A percentile compares a stretch with the other conserved stretches of the same genome.
These are phyloP conservation scores for Clupea harengus DNA, from an alignment of 2,113 vertebrate species.

Conservation along the genomic window DNA sequence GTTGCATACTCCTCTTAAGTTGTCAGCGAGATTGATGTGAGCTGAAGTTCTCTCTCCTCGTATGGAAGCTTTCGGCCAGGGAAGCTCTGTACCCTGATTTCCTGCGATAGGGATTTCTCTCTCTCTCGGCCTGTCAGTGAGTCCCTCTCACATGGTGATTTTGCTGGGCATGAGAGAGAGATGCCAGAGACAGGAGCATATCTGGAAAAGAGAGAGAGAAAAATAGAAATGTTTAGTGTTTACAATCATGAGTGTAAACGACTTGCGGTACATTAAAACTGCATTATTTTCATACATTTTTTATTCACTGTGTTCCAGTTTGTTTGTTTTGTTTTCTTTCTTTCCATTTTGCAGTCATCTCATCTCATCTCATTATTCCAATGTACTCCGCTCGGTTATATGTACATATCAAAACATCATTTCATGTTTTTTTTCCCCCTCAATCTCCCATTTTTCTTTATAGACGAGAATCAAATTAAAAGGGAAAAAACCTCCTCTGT, in stretches of 20 bases:
- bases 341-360: background rate
- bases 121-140: constrained; percentile 27
- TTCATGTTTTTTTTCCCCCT: background rate
- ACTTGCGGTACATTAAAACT: background rate
- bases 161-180: background rate
- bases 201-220: constrained; percentile 36
- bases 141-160: constrained; percentile 39
- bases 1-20: constrained; percentile 9
- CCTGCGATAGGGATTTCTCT: background rate
- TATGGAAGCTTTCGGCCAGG: background rate
- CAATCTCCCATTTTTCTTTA: background rate
- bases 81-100: background rate
- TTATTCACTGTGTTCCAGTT: background rate
- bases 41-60: background rate
- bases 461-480: background rate
- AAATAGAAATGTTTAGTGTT: background rate
- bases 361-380: background rate
- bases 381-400: background rate
- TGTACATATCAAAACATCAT: constrained; percentile 11
- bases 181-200: constrained; percentile 25
- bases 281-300: background rate
- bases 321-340: background rate
- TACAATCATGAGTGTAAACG: background rate
- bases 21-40: constrained; percentile 16
- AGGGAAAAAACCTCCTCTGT: background rate